Base-by-base conservation (phyloP, 1,140 invertebrate genomes). In the Cydia strobilella region DNA sequence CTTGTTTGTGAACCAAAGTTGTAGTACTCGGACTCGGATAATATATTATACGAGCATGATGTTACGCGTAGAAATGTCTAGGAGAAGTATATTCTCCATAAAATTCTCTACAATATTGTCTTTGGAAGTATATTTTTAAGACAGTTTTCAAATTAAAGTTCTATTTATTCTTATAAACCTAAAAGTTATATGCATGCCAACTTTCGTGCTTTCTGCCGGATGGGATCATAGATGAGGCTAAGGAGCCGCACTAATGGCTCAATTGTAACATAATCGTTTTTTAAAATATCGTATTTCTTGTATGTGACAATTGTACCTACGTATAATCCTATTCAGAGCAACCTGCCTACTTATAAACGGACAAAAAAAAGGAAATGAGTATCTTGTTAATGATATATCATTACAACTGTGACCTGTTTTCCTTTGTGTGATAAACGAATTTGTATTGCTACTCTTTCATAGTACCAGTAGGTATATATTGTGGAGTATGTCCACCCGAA, bases 381-480 rank as follows among this genome's bases (percentile, higher is more conserved):
- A 66, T 35, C 27, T 66, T 31, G 63, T 15, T 66, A 31, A 35
- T 66, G 27, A 27, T 66, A 66, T 66, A 66, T 66, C 63, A 66
- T 66, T 66, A 66, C 63, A 35, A 27, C 25, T 25, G 54, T 59
- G 20, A 12, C 51, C 27, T 66, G 63, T 66, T 66, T 66, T 66
- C 5, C 13, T 66, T 35, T 18, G 27, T 66, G 13, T 31, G 2
- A 1, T 15, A 15, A 63, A 66, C 59, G 59, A 66, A 31, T 66
- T 15, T 66, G n/a, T 66, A 23, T 25, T 59, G n/a, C 13, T 63
- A 6, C 13, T 63, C n/a, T 27, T 63, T 63, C 20, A 9, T 20
- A 62, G 13, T 51, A 1, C 10, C 5, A n/a, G 4, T 27, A 2
- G 31, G 31, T 31, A 31, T 31, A 31, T 31, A 31, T 31, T 31